Conservation (phyloP, 2,888 invertebrate genomes). For the Flexamia atlantica region DNA sequence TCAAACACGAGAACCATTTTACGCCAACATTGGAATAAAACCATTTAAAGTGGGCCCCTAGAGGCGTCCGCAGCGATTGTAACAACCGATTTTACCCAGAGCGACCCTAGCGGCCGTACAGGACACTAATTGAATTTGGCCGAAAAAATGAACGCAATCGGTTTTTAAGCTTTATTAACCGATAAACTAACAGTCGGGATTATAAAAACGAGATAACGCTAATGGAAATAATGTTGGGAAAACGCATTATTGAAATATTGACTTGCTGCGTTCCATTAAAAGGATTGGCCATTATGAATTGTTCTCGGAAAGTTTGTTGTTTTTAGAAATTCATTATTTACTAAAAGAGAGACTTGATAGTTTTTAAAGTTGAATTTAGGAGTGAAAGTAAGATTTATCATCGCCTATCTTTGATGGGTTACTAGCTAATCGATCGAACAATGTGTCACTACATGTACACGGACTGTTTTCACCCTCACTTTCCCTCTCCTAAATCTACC, state of each 20-base stretch:
- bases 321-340: too few species aligned
- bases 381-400: too few species aligned
- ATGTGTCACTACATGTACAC: too few species aligned
- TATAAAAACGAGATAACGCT: conserved; percentile 32
- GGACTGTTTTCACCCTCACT: too few species aligned
- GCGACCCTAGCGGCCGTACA: background rate
- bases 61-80: conserved; percentile 8
- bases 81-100: conserved; percentile 29
- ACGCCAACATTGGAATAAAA: conserved; percentile 45
- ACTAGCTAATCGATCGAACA: too few species aligned
- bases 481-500: too few species aligned
- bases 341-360: too few species aligned
- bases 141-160: conserved; percentile 42
- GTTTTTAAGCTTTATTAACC: conserved; percentile 58
- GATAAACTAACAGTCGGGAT: conserved; percentile 46
- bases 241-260: conserved; percentile 45
- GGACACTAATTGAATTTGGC: conserved; percentile 34
- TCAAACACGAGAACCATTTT: conserved; percentile 14
- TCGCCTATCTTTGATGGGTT: too few species aligned
- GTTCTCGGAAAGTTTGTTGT: too few species aligned
- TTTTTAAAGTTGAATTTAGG: too few species aligned
- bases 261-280: conserved; percentile 1
- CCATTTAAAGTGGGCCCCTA: background rate
- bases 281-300: background rate
- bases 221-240: conserved; percentile 53